A percentile compares a stretch with the other conserved stretches of the same genome.
These are phyloP conservation scores for Odontamblyopus rebecca DNA, from an alignment of 2,797 vertebrate species.

Conservation along the genomic window DNA sequence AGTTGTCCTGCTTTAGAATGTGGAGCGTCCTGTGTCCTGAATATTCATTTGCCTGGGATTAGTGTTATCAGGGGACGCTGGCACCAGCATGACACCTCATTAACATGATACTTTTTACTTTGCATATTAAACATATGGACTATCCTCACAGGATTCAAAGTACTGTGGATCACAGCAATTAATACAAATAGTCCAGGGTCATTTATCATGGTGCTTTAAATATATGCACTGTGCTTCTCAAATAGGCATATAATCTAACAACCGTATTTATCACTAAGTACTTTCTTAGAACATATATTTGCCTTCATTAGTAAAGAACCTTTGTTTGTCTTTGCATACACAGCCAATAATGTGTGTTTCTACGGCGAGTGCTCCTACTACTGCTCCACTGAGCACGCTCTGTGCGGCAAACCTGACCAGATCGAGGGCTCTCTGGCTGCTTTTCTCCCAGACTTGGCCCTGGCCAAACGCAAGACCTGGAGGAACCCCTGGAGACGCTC, in stretches of 20 bases:
- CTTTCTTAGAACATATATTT: background rate
- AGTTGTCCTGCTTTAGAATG: conserved; percentile 21
- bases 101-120: conserved; percentile 45
- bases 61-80: conserved; percentile 50
- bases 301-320: background rate
- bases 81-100: conserved; percentile 45
- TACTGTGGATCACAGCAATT: conserved; percentile 51
- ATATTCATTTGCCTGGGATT: conserved; percentile 53
- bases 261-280: background rate
- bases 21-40: conserved; percentile 30
- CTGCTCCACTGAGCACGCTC: conserved; percentile 95
- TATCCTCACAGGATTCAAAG: conserved; percentile 49
- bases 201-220: conserved; percentile 32
- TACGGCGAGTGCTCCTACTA: conserved; percentile 98
- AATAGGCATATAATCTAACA: conserved; percentile 12
- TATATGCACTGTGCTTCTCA: conserved; percentile 26
- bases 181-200: conserved; percentile 39
- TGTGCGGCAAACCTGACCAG: conserved; percentile 95
- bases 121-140: conserved; percentile 39
- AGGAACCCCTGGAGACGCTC: conserved; percentile 97
- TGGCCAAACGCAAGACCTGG: conserved; percentile 98
- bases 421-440: conserved; percentile 95
- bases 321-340: background rate
- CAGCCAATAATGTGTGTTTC: conserved; percentile 98
- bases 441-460: conserved; percentile 91